Percentiles rank a stretch among this genome's conserved stretches.
Evolutionary conservation across 2,113 vertebrate species (phyloP).

Genomic region (Arizona elegans): DNA sequence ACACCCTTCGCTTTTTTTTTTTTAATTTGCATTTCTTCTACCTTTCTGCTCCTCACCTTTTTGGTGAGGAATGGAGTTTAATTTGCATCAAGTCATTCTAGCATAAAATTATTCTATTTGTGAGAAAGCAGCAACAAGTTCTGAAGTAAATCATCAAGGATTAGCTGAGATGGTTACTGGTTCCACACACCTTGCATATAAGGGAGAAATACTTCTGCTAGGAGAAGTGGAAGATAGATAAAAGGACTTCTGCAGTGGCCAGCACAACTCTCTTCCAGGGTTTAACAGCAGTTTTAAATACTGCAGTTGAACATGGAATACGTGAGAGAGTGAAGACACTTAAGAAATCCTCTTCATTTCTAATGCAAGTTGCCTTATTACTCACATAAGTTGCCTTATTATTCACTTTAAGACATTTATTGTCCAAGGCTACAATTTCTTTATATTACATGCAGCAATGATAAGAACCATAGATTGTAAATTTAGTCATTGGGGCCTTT

Average conservation of each 20-base stretch:
- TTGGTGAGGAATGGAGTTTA: conserved; percentile 11
- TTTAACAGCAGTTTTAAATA: conserved; percentile 20
- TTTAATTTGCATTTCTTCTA: neutral
- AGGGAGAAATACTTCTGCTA: neutral
- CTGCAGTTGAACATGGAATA: neutral
- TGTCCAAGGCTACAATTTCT: neutral
- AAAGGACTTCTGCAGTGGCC: conserved; percentile 8
- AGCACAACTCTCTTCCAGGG: neutral
- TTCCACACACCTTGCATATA: neutral
- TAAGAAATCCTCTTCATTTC: neutral
- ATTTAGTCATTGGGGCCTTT: neutral
- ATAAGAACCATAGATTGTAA: neutral
- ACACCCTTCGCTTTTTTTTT: conserved; percentile 4
- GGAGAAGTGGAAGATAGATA: conserved; percentile 1
- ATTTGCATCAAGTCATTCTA: conserved; percentile 46
- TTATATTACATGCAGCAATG: neutral
- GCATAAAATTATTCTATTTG: conserved; percentile 44
- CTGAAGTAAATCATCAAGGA: conserved; percentile 8
- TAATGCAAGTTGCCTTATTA: neutral
- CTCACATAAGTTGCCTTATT: neutral
- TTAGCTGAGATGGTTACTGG: neutral
- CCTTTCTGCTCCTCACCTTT: neutral
- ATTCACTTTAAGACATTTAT: neutral
- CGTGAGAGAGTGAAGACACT: conserved; percentile 5
- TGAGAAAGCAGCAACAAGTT: conserved; percentile 16